A percentile compares a stretch with the other conserved stretches of the same genome.
phyloP scores from a whole-genome alignment of 30 jellyfish, hydroid and myxozoan species.

The Turritopsis dohrnii region DNA sequence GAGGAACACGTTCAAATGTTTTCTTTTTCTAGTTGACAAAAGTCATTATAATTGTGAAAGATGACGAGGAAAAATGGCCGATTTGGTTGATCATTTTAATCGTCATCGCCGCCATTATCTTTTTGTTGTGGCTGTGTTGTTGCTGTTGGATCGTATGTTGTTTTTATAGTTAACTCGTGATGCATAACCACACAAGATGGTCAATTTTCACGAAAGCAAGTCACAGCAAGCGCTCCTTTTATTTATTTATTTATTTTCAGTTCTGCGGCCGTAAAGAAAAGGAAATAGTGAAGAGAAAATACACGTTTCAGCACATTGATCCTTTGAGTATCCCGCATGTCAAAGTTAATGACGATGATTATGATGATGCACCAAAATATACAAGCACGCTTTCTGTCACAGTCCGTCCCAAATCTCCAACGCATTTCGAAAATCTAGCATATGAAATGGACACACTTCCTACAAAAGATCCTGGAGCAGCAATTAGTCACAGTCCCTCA shows the following conservation, averaged over 20 bases:
- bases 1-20: too few species aligned
- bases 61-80: constrained; percentile 16
- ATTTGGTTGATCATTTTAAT: constrained; percentile 8
- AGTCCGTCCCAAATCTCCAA: constrained; percentile 3
- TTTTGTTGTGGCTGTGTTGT: constrained; percentile 9
- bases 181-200: too few species aligned
- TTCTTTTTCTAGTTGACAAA: neutral
- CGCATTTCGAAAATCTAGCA: constrained; percentile 2
- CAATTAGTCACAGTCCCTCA: neutral
- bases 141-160: constrained; percentile 12
- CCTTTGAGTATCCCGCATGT: constrained; percentile 5
- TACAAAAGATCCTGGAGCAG: neutral
- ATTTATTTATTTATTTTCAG: constrained; percentile 6
- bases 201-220: too few species aligned
- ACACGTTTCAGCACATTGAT: constrained; percentile 3
- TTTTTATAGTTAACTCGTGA: neutral
- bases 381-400: constrained; percentile 12
- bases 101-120: neutral
- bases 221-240: neutral
- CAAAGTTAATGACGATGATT: neutral
- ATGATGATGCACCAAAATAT: neutral
- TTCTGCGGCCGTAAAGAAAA: neutral
- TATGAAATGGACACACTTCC: constrained; percentile 12
- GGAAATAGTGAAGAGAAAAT: neutral
- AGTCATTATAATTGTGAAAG: neutral